Percentiles rank a stretch among this genome's conserved stretches.
These are phyloP conservation scores for Oegoconia quadripuncta DNA, from an alignment of 2,888 invertebrate species.

Conservation along the genomic window DNA sequence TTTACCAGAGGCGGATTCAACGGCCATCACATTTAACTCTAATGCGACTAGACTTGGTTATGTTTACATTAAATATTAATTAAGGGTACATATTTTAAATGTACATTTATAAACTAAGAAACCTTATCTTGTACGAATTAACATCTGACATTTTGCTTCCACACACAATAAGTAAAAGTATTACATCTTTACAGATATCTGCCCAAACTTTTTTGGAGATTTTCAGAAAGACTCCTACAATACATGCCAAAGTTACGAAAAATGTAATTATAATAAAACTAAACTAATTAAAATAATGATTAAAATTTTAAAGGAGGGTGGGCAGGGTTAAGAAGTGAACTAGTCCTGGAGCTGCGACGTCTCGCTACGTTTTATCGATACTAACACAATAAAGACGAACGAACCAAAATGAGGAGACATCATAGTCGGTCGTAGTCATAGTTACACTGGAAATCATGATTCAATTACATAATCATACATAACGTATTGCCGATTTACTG, in stretches of 20 bases:
- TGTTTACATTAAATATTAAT: not conserved
- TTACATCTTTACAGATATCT: no score
- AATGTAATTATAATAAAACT: constrained; percentile 29
- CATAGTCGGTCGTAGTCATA: no score
- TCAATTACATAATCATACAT: no score
- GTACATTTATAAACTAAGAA: no score
- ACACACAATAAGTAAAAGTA: no score
- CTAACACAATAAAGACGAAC: constrained; percentile 20
- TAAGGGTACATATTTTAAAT: no score
- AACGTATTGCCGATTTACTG: no score
- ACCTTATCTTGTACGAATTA: no score
- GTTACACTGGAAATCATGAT: not conserved
- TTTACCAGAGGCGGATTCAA: constrained; percentile 16
- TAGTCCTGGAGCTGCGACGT: constrained; percentile 29
- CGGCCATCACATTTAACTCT: constrained; percentile 16
- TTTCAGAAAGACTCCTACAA: not conserved
- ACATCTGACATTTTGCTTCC: no score
- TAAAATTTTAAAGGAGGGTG: constrained; percentile 51
- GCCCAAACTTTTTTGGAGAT: no score
- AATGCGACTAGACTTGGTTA: constrained; percentile 15
- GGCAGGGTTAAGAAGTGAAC: constrained; percentile 44
- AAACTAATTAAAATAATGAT: constrained; percentile 10
- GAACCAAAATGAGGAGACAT: constrained; percentile 4
- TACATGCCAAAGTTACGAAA: not conserved
- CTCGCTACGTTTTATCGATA: constrained; percentile 27